Evolutionary conservation across 2,797 vertebrate species (phyloP), one percentile per base, ranked within the genome.

Genomic region (Ceryle rudis): DNA sequence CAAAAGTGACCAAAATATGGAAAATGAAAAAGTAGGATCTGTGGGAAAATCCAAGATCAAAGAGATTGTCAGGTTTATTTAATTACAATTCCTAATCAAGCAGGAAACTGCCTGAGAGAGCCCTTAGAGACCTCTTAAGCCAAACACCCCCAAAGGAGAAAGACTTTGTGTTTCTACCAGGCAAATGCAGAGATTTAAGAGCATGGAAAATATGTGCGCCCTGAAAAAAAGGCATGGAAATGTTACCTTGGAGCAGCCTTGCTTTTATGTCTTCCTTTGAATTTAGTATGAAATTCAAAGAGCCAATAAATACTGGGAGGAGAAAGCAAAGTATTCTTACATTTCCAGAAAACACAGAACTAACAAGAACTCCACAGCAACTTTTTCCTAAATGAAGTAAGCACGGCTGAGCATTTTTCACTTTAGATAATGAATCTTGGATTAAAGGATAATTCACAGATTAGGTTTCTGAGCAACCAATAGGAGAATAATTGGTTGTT

Each of bases 391-490:
- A 92, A 80, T 17, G 61, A 35, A 91, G 44, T 0, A 2, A 80
- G 55, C 19, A 47, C 19, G 47, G 44, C 28, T 80, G 47, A 92
- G n/a, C 26, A 11, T 77, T 94, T 92, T 91, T 89, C 67, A 90
- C 5, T 18, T 58, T 81, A 57, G 57, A 72, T 78, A 86, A 89
- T 65, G 57, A 86, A 83, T 74, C 79, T 65, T 83, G 72, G 91
- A 93, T 90, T 57, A 83, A 92, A 83, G 42, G 14, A 69, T 49
- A 91, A 86, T 75, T 91, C 75, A 74, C 0, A 0, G 52, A 25
- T 16, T 37, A 35, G 25, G 61, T 86, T 92, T 94, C 87, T 89
- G 89, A 90, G 58, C 58, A 95, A 80, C 66, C 17, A 86, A 61
- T 72, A 73, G 79, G 69, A 96, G 42, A 62, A 69, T 55, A 28